phyloP scores from a whole-genome alignment of 1,140 invertebrate species.

The Andrena cerasifolii region DNA sequence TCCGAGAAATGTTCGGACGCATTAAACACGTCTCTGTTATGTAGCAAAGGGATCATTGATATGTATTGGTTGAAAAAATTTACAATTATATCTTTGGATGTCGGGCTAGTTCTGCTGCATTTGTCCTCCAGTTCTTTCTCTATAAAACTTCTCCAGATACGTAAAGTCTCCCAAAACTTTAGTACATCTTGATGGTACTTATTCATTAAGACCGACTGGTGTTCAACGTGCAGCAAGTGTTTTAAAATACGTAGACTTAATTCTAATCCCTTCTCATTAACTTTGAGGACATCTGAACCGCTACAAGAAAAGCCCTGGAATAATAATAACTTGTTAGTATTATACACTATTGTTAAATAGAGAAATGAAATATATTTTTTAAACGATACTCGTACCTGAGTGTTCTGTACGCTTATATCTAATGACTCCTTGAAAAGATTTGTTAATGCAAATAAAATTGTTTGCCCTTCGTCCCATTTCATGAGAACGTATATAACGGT shows the following conservation, averaged over 20 bases:
- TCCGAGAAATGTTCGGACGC: constrained; percentile 47
- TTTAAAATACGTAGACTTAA: constrained; percentile 47
- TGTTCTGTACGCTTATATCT: background rate
- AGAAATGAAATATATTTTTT: background rate
- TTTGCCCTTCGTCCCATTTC: constrained; percentile 59
- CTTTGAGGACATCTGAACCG: background rate
- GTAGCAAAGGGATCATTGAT: constrained; percentile 48
- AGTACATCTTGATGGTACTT: constrained; percentile 52
- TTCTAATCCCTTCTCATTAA: constrained; percentile 31
- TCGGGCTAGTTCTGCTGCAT: background rate
- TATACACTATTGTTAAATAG: background rate
- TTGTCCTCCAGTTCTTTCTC: constrained; percentile 37
- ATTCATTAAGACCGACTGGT: constrained; percentile 46
- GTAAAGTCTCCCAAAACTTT: constrained; percentile 53
- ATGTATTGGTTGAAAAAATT: constrained; percentile 57
- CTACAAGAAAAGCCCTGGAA: constrained; percentile 5
- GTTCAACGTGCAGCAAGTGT: constrained; percentile 48
- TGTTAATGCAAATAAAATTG: constrained; percentile 45
- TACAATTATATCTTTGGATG: constrained; percentile 35
- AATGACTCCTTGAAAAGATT: constrained; percentile 23
- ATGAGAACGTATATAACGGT: constrained; percentile 56
- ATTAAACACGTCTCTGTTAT: constrained; percentile 52
- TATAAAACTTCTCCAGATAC: constrained; percentile 40
- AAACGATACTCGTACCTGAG: background rate
- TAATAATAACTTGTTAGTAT: background rate